These are phyloP conservation scores for Apogon hyalosoma DNA, from an alignment of 2,797 vertebrate genomes.

Conservation along the genomic window DNA sequence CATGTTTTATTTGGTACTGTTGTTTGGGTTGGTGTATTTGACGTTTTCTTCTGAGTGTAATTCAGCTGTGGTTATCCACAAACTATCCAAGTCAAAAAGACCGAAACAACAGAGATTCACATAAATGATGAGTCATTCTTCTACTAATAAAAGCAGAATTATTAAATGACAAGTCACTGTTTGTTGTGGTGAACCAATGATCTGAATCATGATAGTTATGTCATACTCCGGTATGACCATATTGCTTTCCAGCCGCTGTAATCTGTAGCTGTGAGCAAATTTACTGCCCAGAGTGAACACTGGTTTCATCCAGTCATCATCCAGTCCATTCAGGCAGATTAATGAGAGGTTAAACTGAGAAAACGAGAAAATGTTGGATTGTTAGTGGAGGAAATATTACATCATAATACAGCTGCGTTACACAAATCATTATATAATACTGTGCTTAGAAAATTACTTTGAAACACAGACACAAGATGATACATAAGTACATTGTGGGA, in stretches of 20 bases:
- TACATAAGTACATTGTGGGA: background rate
- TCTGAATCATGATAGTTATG: constrained; percentile 44
- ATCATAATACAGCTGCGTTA: constrained; percentile 1
- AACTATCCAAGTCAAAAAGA: no score
- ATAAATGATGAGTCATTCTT: constrained; percentile 40
- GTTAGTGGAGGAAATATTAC: background rate
- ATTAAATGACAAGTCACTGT: constrained; percentile 20
- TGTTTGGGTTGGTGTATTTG: no score
- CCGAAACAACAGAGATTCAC: background rate
- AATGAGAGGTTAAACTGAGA: constrained; percentile 7
- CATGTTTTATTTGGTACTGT: no score
- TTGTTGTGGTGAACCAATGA: constrained; percentile 30
- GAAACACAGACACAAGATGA: background rate
- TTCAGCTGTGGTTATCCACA: no score
- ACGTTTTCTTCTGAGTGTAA: no score
- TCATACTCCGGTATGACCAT: constrained; percentile 38
- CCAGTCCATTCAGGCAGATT: constrained; percentile 17
- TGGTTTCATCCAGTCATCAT: background rate
- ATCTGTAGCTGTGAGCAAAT: constrained; percentile 17
- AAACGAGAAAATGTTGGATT: background rate
- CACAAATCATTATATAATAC: constrained; percentile 6
- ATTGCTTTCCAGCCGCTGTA: constrained; percentile 34
- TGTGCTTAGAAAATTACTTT: constrained; percentile 1
- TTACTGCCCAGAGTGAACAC: constrained; percentile 1
- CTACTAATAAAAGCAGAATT: constrained; percentile 31